These are phyloP conservation scores for Vultur gryphus DNA, from an alignment of 2,797 vertebrate genomes.

Conservation along the genomic window DNA sequence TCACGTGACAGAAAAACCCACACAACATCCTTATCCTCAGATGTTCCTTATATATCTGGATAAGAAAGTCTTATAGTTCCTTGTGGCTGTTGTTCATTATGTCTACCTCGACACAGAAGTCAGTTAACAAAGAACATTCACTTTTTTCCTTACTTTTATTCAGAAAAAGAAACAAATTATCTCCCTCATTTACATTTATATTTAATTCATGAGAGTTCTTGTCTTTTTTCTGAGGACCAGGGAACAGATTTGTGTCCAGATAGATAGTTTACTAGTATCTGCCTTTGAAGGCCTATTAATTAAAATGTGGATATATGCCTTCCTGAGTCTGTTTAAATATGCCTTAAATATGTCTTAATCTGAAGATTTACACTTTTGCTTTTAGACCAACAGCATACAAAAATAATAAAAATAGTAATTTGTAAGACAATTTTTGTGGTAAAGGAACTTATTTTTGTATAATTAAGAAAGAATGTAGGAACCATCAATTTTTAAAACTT, in stretches of 20 bases:
- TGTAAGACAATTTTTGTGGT: not conserved
- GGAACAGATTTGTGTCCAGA: conserved; percentile 26
- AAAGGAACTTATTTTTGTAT: not conserved
- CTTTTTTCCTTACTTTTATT: not conserved
- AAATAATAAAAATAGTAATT: not conserved
- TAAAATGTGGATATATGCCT: conserved; percentile 17
- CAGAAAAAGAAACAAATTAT: not conserved
- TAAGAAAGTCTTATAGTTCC: not conserved
- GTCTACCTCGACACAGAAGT: not conserved
- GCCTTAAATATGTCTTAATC: not conserved
- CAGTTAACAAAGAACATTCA: not conserved
- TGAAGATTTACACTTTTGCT: not conserved
- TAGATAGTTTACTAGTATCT: conserved; percentile 9
- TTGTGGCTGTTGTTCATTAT: not conserved
- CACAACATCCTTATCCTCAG: not conserved
- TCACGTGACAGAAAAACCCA: not conserved
- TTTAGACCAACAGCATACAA: not conserved
- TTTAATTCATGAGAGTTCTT: not conserved
- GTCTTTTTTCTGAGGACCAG: not conserved
- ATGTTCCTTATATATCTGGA: not conserved
- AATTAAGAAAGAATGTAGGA: not conserved
- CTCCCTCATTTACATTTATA: conserved; percentile 8
- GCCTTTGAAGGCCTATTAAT: conserved; percentile 30
- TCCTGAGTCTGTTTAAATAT: not conserved
- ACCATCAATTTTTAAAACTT: not conserved